Base-by-base conservation (phyloP, 2,888 invertebrate genomes). In the Acleris holmiana region DNA sequence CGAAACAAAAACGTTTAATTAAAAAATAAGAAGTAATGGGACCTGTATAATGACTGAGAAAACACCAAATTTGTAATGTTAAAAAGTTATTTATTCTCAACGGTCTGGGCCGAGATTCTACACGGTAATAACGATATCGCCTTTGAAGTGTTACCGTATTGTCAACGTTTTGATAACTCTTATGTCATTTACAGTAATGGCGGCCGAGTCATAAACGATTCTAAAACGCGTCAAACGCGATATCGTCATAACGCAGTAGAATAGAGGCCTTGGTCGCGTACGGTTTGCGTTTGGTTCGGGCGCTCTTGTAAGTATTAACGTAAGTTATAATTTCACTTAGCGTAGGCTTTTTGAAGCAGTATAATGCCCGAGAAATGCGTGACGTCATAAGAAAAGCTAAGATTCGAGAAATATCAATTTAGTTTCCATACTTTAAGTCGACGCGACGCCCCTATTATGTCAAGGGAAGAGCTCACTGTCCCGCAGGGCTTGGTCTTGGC, bases 41-140 rank as follows among this genome's bases (percentile, higher is more conserved):
- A 87, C 87, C 86, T 85, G 85, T 85, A 80, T 79, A 76, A 71
- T 69, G 87, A 88, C 86, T 87, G 87, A 87, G 79, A 78, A 78
- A 85, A 89, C 87, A 88, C 89, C 88, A 88, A 89, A 85, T 85
- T 85, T 77, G 78, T 80, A 78, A 82, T 82, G 79, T 75, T 72
- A 73, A 76, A 78, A 73, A 59, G 75, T 77, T 79, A 83, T 81
- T 82, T 82, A 78, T 80, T 78, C 71, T 65, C 58, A 71, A 72
- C 68, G 69, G 13, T 69, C 73, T 41, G 47, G n/a, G n/a, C n/a
- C n/a, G n/a, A n/a, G n/a, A n/a, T n/a, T n/a, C n/a, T n/a, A n/a
- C n/a, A n/a, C n/a, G n/a, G n/a, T n/a, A n/a, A n/a, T n/a, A n/a
- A n/a, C n/a, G n/a, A n/a, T n/a, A n/a, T n/a, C n/a, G n/a, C n/a